Conservation (phyloP, 2,113 vertebrate species). For the Anser brachyrhynchus region DNA sequence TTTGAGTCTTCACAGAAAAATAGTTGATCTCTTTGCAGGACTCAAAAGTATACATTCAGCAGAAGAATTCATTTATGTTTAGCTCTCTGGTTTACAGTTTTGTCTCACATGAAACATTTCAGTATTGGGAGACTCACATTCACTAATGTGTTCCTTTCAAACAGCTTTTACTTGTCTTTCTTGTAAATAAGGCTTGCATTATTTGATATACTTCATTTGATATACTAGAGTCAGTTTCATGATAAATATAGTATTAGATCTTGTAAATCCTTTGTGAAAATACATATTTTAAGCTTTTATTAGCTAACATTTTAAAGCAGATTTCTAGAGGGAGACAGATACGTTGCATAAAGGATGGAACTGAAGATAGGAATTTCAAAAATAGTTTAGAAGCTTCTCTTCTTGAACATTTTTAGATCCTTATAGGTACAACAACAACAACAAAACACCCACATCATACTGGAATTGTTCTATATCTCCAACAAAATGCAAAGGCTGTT, state of each 20-base stretch:
- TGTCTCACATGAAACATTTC: background rate
- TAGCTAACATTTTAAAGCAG: background rate
- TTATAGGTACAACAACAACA: background rate
- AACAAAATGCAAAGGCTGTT: background rate
- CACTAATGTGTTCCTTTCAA: background rate
- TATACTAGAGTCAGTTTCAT: background rate
- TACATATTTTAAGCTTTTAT: background rate
- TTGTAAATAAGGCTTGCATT: background rate
- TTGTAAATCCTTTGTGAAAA: background rate
- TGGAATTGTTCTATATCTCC: background rate
- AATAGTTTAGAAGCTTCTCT: background rate
- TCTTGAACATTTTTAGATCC: background rate
- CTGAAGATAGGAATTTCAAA: background rate
- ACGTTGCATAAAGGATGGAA: background rate
- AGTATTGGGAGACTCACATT: background rate
- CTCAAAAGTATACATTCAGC: background rate
- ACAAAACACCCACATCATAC: background rate
- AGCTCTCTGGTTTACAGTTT: constrained; percentile 26
- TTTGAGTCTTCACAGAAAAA: constrained; percentile 25
- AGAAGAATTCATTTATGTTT: background rate
- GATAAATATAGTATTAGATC: background rate
- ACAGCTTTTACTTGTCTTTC: constrained; percentile 17
- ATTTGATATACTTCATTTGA: background rate
- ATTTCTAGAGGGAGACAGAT: background rate
- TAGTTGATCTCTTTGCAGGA: constrained; percentile 33